Evolutionary conservation across 2,113 vertebrate species (phyloP), one percentile per base, ranked within the genome.

Genomic region (Arenaria interpres): DNA sequence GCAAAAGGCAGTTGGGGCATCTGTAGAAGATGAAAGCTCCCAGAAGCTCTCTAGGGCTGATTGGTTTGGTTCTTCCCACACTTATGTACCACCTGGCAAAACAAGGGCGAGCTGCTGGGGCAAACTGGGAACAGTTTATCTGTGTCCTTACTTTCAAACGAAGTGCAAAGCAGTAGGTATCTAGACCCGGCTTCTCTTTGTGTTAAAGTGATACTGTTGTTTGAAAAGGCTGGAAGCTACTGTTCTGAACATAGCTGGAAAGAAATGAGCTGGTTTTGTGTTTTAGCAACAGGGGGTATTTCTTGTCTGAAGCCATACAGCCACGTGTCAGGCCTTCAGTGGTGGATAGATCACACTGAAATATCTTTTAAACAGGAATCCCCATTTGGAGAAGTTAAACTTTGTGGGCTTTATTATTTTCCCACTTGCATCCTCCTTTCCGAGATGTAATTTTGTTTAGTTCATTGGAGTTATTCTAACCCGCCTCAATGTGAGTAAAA

Each of bases 401-500:
- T 35, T 67, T 11, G n/a, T 37, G 41, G 48, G 12, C 16, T 71
- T 92, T 25, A 10, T 81, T 81, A 6, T 94, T 91, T 74, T 93
- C 33, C 54, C 14, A 15, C 33, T 73, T 78, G 39, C 57, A 57
- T 60, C 20, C 59, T 89, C 41, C 45, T 94, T 96, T 93, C 83
- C 82, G 45, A 79, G 77, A 12, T 69, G 28, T 53, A 78, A 15
- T 21, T 87, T 76, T 12, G 13, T 20, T 73, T 53, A 77, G 71
- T 66, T 91, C 20, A 4, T n/a, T 43, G 19, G 46, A 86, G n/a
- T 71, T 93, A 39, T 51, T 96, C 43, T 89, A 76, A 89, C 15
- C 27, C 35, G 37, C 33, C 43, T 89, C 37, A 27, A 25, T 12
- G 28, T 96, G 96, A 96, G 81, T 94, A 89, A 96, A 82, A 93